A percentile compares a stretch with the other conserved stretches of the same genome.
These are phyloP conservation scores for Epinephelus cyanopodus DNA, from an alignment of 2,113 vertebrate genomes.

Conservation along the genomic window DNA sequence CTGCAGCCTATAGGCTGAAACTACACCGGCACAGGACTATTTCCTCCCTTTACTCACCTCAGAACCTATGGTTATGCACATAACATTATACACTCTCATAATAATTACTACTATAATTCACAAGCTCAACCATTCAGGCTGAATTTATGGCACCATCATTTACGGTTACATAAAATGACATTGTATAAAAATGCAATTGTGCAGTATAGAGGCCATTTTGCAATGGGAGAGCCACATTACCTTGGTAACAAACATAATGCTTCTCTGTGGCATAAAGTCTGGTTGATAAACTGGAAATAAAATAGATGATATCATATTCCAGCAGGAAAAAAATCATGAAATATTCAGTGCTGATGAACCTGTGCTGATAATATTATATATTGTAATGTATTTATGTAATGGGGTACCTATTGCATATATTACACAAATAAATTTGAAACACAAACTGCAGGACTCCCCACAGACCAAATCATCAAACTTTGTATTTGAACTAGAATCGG, in stretches of 20 bases:
- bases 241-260: conserved; percentile 73
- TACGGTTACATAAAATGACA: conserved; percentile 76
- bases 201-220: conserved; percentile 72
- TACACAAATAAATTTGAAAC: conserved; percentile 12
- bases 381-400: conserved; percentile 24
- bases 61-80: conserved; percentile 69
- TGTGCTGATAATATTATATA: conserved; percentile 24
- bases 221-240: conserved; percentile 68
- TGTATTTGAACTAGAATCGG: conserved; percentile 8
- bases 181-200: conserved; percentile 78
- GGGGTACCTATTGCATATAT: conserved; percentile 9
- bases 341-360: conserved; percentile 55
- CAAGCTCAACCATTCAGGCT: conserved; percentile 75
- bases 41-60: conserved; percentile 58
- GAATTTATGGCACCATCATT: conserved; percentile 77
- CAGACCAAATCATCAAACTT: conserved; percentile 7
- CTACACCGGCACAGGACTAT: conserved; percentile 28
- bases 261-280: conserved; percentile 59
- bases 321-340: conserved; percentile 26
- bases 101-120: conserved; percentile 80
- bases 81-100: conserved; percentile 74
- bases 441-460: conserved; percentile 9
- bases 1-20: conserved; percentile 60
- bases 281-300: conserved; percentile 56
- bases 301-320: conserved; percentile 46